These are phyloP conservation scores for Scaptomyza cyrtandrae DNA, from an alignment of 2,888 invertebrate genomes.

Conservation along the genomic window DNA sequence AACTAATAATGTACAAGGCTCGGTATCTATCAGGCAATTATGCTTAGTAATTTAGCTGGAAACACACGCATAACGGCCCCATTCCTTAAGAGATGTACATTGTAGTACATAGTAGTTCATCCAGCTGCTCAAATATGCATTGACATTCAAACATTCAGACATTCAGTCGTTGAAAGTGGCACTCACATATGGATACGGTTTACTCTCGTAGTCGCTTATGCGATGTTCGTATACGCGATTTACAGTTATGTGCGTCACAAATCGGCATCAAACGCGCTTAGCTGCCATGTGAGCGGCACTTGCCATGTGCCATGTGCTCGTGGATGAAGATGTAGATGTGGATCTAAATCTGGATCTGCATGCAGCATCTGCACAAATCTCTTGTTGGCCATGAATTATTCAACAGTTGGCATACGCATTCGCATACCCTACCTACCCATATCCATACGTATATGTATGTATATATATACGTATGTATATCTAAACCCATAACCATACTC, in stretches of 20 bases:
- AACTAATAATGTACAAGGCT: background rate
- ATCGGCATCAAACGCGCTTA: constrained; percentile 75
- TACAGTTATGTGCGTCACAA: constrained; percentile 75
- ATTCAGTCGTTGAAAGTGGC: constrained; percentile 14
- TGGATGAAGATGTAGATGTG: background rate
- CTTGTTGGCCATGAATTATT: constrained; percentile 78
- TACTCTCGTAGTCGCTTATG: constrained; percentile 5
- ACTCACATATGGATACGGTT: constrained; percentile 29
- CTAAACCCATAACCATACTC: background rate
- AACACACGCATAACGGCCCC: constrained; percentile 10
- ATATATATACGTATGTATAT: constrained; percentile 1
- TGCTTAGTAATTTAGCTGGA: background rate
- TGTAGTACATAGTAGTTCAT: background rate
- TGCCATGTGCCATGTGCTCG: constrained; percentile 1
- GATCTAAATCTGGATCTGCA: constrained; percentile 39
- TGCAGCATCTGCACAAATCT: constrained; percentile 73
- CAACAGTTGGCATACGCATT: constrained; percentile 67
- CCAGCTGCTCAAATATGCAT: constrained; percentile 46
- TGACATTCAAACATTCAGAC: constrained; percentile 10
- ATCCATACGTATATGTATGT: background rate
- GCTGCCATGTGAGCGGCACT: constrained; percentile 55
- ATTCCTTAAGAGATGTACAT: background rate
- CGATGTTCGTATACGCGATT: constrained; percentile 54
- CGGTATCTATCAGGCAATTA: background rate
- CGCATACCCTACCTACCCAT: constrained; percentile 10